These are phyloP conservation scores for Steatocranus sp. DNA, from an alignment of 2,797 vertebrate species.

Conservation along the genomic window DNA sequence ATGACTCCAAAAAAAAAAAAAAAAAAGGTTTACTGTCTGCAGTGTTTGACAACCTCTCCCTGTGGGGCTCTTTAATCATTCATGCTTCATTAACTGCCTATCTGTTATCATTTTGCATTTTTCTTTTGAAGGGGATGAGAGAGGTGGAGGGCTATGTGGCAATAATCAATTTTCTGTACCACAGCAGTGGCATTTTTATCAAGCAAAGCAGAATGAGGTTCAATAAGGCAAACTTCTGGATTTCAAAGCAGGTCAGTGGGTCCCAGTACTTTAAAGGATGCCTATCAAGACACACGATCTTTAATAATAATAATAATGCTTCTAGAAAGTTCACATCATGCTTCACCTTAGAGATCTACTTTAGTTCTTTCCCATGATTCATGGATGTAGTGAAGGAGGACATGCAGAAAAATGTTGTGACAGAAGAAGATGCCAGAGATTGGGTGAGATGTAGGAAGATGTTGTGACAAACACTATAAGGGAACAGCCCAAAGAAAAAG, in stretches of 20 bases:
- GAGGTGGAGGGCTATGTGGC: conserved; percentile 27
- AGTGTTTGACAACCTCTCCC: conserved; percentile 47
- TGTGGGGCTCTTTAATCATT: conserved; percentile 71
- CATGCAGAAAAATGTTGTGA: background rate
- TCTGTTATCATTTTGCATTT: conserved; percentile 44
- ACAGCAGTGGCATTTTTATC: background rate
- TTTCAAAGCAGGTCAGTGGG: conserved; percentile 5
- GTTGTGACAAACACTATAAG: background rate
- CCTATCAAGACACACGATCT: background rate
- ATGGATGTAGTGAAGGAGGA: background rate
- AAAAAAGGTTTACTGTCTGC: conserved; percentile 62
- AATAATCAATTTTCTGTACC: conserved; percentile 48
- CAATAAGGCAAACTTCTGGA: conserved; percentile 11
- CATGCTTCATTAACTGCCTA: conserved; percentile 65
- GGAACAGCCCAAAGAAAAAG: background rate
- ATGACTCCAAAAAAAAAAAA: conserved; percentile 66
- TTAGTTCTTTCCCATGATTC: background rate
- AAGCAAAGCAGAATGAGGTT: conserved; percentile 8
- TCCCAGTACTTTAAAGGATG: background rate
- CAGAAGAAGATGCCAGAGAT: background rate
- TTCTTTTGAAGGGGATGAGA: conserved; percentile 26
- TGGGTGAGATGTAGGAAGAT: background rate
- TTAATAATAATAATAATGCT: background rate
- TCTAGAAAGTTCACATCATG: background rate
- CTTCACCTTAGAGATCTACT: background rate